Conservation (phyloP, 1,140 invertebrate species). For the Drosophila parabipectinata region DNA sequence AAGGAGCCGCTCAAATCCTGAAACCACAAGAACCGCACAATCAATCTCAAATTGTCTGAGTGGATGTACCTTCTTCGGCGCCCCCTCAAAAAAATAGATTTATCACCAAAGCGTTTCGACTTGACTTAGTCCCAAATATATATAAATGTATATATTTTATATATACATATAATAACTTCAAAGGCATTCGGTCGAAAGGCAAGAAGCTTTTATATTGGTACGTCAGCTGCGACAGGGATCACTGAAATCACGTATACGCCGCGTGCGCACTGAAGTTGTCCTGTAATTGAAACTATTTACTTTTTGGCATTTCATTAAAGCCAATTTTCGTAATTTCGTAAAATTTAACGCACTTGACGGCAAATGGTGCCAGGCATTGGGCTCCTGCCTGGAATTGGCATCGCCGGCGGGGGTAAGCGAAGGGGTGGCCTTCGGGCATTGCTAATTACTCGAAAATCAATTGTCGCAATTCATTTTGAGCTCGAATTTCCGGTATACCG, state of each 20-base stretch:
- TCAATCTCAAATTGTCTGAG: slow-evolving; percentile 65
- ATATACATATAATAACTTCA: slow-evolving; percentile 31
- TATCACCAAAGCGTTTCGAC: slow-evolving; percentile 45
- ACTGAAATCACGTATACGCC: slow-evolving; percentile 68
- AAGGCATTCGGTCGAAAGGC: slow-evolving; percentile 16
- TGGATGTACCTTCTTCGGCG: slow-evolving; percentile 10
- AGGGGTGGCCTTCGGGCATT: slow-evolving; percentile 27
- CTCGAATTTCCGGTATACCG: slow-evolving; percentile 17
- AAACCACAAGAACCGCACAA: slow-evolving; percentile 51
- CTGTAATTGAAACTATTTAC: slow-evolving; percentile 79
- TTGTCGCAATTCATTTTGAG: slow-evolving; percentile 76
- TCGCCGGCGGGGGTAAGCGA: slow-evolving; percentile 17
- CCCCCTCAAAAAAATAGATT: slow-evolving; percentile 40
- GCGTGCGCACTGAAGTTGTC: slow-evolving; percentile 43
- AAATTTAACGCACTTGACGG: slow-evolving; percentile 73
- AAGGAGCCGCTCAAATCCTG: slow-evolving; percentile 50
- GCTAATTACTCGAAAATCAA: slow-evolving; percentile 79
- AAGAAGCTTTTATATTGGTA: background rate
- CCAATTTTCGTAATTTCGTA: slow-evolving; percentile 74
- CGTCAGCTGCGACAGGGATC: slow-evolving; percentile 36
- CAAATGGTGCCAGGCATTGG: slow-evolving; percentile 60
- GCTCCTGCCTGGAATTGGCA: slow-evolving; percentile 35
- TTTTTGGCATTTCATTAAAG: slow-evolving; percentile 74
- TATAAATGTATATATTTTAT: slow-evolving; percentile 18
- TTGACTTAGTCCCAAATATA: slow-evolving; percentile 16